Percentiles rank a stretch among this genome's conserved stretches.
These are phyloP conservation scores for Apotomis betuletana DNA, from an alignment of 2,888 invertebrate species.

Conservation along the genomic window DNA sequence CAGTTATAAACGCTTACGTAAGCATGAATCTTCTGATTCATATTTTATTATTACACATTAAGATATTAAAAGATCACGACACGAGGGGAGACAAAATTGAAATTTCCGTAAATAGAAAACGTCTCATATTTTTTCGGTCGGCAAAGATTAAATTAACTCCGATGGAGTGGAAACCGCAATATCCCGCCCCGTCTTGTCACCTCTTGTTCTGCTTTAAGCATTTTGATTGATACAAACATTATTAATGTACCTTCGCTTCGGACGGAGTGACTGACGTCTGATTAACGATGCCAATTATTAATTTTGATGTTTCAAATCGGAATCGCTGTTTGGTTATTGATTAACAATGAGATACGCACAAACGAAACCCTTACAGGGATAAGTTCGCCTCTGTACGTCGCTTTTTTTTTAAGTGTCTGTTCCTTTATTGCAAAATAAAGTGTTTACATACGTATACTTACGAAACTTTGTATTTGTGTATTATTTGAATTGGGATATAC, in stretches of 20 bases:
- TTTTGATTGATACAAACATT: constrained; percentile 29
- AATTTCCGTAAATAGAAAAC: constrained; percentile 5
- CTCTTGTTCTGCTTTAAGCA: constrained; percentile 26
- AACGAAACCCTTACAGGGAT: too few relatives aligned
- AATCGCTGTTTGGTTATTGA: constrained; percentile 3
- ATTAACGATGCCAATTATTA: constrained; percentile 23
- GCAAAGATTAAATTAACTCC: constrained; percentile 28
- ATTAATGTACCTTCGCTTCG: constrained; percentile 16
- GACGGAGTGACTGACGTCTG: constrained; percentile 21
- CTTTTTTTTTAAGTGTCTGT: too few relatives aligned
- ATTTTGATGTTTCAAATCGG: constrained; percentile 22
- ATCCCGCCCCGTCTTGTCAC: constrained; percentile 22
- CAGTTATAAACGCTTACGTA: background rate
- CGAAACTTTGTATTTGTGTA: too few relatives aligned
- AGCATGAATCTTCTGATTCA: constrained; percentile 2
- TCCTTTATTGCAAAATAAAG: too few relatives aligned
- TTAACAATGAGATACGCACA: background rate
- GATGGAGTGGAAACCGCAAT: constrained; percentile 33
- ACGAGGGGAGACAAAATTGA: background rate
- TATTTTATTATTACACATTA: constrained; percentile 8
- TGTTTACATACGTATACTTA: too few relatives aligned
- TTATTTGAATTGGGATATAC: too few relatives aligned
- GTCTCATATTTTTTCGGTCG: constrained; percentile 25
- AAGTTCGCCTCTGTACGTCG: too few relatives aligned
- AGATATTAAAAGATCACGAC: constrained; percentile 4